These are phyloP conservation scores for Streptopelia turtur DNA, from an alignment of 2,797 vertebrate species.

Conservation along the genomic window DNA sequence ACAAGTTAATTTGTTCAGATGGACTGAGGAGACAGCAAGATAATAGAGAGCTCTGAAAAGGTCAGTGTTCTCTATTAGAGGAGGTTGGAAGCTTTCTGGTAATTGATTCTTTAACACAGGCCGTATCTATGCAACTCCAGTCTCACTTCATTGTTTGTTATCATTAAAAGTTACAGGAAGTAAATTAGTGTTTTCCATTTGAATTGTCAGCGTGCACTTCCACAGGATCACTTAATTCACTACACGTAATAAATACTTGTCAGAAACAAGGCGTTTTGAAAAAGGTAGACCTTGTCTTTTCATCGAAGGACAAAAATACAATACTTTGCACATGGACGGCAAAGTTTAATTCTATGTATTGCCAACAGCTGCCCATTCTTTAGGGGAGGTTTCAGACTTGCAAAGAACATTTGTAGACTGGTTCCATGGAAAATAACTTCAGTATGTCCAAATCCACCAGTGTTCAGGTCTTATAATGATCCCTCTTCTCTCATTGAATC, in stretches of 20 bases:
- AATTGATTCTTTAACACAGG: not conserved
- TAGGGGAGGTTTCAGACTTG: not conserved
- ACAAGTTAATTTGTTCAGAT: not conserved
- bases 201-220: not conserved
- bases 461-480: not conserved
- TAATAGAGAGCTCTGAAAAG: not conserved
- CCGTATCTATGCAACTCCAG: too few species aligned
- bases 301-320: not conserved
- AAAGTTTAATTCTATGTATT: accelerated
- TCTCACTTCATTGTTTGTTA: not conserved
- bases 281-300: not conserved
- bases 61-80: not conserved
- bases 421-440: not conserved
- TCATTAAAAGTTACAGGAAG: not conserved
- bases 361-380: not conserved
- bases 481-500: not conserved
- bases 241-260: not conserved
- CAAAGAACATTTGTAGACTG: accelerated
- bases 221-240: not conserved
- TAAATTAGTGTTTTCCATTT: not conserved
- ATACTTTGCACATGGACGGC: accelerated
- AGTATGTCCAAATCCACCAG: accelerated
- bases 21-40: not conserved
- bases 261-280: not conserved
- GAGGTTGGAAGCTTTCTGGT: not conserved